Evolutionary conservation across 2,113 vertebrate species (phyloP), one percentile per base, ranked within the genome.

Genomic region (Siniperca chuatsi): DNA sequence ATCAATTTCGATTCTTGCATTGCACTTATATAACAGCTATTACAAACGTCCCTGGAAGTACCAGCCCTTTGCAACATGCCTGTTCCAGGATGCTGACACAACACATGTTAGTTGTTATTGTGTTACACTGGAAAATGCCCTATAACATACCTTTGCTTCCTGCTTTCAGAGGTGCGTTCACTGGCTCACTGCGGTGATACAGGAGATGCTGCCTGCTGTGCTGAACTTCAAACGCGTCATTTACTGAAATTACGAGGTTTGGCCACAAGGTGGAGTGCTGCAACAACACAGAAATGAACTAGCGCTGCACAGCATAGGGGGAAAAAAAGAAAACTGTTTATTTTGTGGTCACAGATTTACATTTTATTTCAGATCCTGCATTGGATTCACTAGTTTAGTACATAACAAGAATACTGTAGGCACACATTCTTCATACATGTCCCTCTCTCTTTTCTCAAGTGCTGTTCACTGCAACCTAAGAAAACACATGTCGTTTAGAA

Each of bases 211-310:
- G 84, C 25, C 73, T 33, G 78, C 44, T 71, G 60, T 69, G 76
- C 40, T 55, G 67, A 4, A 40, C 61, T 48, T 85, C 79, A 81
- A 66, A 80, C 44, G 84, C 85, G 85, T 89, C 85, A 73, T 10
- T 40, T 11, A 4, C 20, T 76, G 62, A 68, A 33, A 37, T 8
- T 6, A 18, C 16, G 0, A 1, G 1, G 18, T 20, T 44, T 40
- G 6, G 12, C 82, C 90, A 66, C 78, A 40, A 85, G 92, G 33
- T 80, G 88, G 82, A 37, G 87, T 3, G 6, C 29, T 85, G 40
- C 40, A n/a, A 6, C 8, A 48, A 52, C 64, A 25, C 1, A 73
- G 2, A 29, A 1, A 25, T 29, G 29, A 70, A 46, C 8, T 58
- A 72, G 33, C 13, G 1, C 75, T 12, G 35, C 23, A 25, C 33